Evolutionary conservation across 2,113 vertebrate species (phyloP), one percentile per base, ranked within the genome.

Genomic region (Ramphastos sulfuratus): DNA sequence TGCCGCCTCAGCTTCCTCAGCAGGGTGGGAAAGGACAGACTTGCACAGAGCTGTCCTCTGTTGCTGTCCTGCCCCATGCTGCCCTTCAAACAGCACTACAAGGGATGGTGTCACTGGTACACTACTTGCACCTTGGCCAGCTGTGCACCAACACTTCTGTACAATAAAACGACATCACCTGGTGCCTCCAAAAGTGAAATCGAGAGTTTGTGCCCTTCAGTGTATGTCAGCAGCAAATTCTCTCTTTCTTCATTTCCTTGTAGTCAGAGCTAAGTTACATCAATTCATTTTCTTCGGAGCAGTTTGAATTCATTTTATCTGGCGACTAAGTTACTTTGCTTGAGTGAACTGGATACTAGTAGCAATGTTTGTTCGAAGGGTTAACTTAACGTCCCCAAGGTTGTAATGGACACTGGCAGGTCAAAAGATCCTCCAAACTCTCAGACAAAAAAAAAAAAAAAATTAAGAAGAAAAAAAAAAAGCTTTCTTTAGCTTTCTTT

Each of bases 341-440:
- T 9, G 3, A 80, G 86, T 76, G 78, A 88, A 74, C 55, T 67
- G 81, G n/a, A 79, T 82, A 77, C 71, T 93, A 42, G 30, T 84
- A 92, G 73, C 82, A 94, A 89, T 93, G 80, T 70, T 93, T 84
- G 58, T 89, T 92, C 80, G 83, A 89, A 95, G 94, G 60, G 85
- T 93, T 94, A 97, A 96, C 44, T 93, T 95, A 93, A 90, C 79
- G 80, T 97, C 77, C 69, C 71, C 75, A 94, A 92, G 72, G 59
- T 94, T 91, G 77, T 90, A 93, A 93, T 0, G 0, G 83, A 82
- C 78, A 48, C 85, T 76, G 54, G 54, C 63, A 91, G 93, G 95
- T 96, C 91, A 95, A 95, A 96, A 95, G 92, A 77, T 80, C 50
- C 54, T 92, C 42, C 73, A 91, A 56, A 72, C n/a, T 78, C 69